Conservation (phyloP, 2,797 vertebrate genomes). For the Crenichthys baileyi region DNA sequence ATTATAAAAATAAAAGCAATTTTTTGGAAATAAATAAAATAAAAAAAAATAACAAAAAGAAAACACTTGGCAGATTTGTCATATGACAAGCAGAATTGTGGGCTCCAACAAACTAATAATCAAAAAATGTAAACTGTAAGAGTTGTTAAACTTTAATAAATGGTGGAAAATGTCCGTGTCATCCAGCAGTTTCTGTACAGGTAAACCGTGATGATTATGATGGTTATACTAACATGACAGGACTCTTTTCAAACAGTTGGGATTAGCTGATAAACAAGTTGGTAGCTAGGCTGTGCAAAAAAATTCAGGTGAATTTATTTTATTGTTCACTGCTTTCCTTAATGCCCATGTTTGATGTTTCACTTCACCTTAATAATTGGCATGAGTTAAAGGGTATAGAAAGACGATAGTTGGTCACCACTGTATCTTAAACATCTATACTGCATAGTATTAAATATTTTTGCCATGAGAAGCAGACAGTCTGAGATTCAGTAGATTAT, state of each 20-base stretch:
- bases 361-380: constrained; percentile 23
- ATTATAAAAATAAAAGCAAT: not conserved
- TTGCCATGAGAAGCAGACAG: constrained; percentile 37
- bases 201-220: not conserved
- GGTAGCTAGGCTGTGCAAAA: constrained; percentile 28
- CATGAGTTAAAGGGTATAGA: constrained; percentile 57
- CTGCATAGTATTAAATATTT: constrained; percentile 66
- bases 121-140: constrained; percentile 16
- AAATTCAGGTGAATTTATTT: not conserved
- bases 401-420: constrained; percentile 43
- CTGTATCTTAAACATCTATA: constrained; percentile 58
- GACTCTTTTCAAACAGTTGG: not conserved
- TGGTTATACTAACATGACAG: not conserved
- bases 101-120: not conserved
- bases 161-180: not conserved
- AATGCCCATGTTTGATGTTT: constrained; percentile 42
- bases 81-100: not conserved
- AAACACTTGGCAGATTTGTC: not conserved
- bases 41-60: too few relatives aligned
- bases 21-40: too few relatives aligned
- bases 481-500: constrained; percentile 18
- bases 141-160: not conserved
- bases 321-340: constrained; percentile 1
- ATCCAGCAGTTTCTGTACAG: not conserved
- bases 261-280: not conserved